Base-by-base conservation (phyloP, 1,140 invertebrate species). In the Charaxes varanes region DNA sequence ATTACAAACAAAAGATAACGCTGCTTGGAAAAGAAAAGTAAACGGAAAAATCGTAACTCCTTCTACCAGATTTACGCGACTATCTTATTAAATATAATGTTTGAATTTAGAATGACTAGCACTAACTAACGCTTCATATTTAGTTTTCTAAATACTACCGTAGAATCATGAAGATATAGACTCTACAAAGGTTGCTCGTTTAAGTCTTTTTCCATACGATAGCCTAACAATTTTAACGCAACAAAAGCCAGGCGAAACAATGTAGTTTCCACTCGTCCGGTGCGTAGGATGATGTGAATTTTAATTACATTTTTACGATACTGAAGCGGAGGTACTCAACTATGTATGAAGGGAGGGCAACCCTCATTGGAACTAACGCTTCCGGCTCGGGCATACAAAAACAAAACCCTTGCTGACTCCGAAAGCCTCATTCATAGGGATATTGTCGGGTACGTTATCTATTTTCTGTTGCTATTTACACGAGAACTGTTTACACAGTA, bases 221-320 rank as follows among this genome's bases (percentile, higher is more conserved):
- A n/a, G n/a, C n/a, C n/a, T n/a, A 26, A 26, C 11, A 6, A 16
- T 15, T 18, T 13, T 32, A 18, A 21, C 19, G 23, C 17, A 6
- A 28, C 7, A 32, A 45, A 23, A 37, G 38, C 6, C 27, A 23
- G 6, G 28, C 21, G 13, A 38, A 72, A 78, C 64, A 51, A 51
- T 56, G 65, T 72, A 72, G 70, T 78, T 74, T 63, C 56, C 44
- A 44, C 33, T 52, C 61, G 53, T 35, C 40, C 55, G 59, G 50
- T 52, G 45, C 52, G 50, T 53, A 47, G 62, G 63, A 68, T 68
- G 70, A 71, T 67, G 66, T 76, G 66, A 71, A 70, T 81, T 81
- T 81, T 81, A 81, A 81, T 81, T 81, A 73, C 74, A 79, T 77
- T 81, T 80, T 79, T 81, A 74, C 65, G 70, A 73, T 76, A 77